Percentiles rank a stretch among this genome's conserved stretches.
Evolutionary conservation across 1,140 invertebrate genomes (phyloP).

Genomic region (Himalopsyche phryganea): DNA sequence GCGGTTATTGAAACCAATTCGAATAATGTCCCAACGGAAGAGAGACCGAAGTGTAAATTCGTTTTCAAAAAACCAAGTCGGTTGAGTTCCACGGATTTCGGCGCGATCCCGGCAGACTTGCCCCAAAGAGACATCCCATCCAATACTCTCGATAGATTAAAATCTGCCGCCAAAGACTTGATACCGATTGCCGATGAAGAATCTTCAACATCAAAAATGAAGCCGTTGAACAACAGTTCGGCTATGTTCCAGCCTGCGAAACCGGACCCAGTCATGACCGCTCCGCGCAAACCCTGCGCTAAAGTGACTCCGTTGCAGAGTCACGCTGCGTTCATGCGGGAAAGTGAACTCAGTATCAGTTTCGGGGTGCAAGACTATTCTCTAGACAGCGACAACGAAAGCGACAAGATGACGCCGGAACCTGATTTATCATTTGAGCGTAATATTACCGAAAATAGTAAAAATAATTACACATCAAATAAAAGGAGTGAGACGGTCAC

Average conservation of each 20-base stretch:
- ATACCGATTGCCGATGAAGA: constrained; percentile 39
- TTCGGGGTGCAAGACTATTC: constrained; percentile 5
- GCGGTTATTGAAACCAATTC: too few species aligned
- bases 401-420: constrained; percentile 8
- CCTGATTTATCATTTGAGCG: constrained; percentile 17
- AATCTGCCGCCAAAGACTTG: constrained; percentile 40
- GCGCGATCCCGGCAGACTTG: constrained; percentile 22
- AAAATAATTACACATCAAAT: constrained; percentile 13
- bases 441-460: neutral
- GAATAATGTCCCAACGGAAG: too few species aligned
- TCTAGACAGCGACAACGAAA: constrained; percentile 21
- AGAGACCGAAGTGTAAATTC: too few species aligned
- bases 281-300: constrained; percentile 16
- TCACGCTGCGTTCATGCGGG: neutral
- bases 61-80: constrained; percentile 46
- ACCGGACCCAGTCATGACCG: constrained; percentile 18
- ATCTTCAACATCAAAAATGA: constrained; percentile 23
- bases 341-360: neutral
- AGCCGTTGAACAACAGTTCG: constrained; percentile 41
- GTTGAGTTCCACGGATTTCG: constrained; percentile 31
- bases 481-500: constrained; percentile 4
- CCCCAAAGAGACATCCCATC: constrained; percentile 38
- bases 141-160: constrained; percentile 43
- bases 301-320: constrained; percentile 20
- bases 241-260: constrained; percentile 41